Percentiles rank a stretch among this genome's conserved stretches.
These are phyloP conservation scores for Apantesis nais DNA, from an alignment of 2,888 invertebrate species.

Conservation along the genomic window DNA sequence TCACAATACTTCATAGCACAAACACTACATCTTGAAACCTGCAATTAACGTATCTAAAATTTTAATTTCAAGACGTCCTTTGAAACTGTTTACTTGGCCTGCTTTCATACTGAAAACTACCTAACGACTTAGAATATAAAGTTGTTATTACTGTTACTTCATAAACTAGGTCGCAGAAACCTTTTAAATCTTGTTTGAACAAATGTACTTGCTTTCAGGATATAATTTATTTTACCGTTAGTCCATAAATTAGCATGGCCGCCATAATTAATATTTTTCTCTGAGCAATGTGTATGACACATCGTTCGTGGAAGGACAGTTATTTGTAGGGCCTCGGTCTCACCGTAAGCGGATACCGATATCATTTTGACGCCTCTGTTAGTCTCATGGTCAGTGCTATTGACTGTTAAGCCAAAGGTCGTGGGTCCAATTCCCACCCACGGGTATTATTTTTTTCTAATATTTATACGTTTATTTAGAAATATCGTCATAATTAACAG, in stretches of 20 bases:
- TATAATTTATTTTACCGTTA: slow-evolving; percentile 54
- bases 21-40: slow-evolving; percentile 23
- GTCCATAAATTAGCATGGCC: slow-evolving; percentile 39
- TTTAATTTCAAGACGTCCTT: slow-evolving; percentile 31
- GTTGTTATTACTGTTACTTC: slow-evolving; percentile 22
- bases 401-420: too few relatives aligned
- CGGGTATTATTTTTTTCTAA: too few relatives aligned
- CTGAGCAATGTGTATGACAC: slow-evolving; percentile 6
- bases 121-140: slow-evolving; percentile 17
- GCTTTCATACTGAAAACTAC: slow-evolving; percentile 20
- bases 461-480: too few relatives aligned
- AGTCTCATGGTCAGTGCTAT: too few relatives aligned
- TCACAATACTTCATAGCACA: slow-evolving; percentile 8
- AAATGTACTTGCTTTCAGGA: slow-evolving; percentile 63
- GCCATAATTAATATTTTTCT: slow-evolving; percentile 25
- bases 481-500: too few relatives aligned
- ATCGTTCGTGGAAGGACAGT: slow-evolving; percentile 19
- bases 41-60: slow-evolving; percentile 32
- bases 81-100: slow-evolving; percentile 21
- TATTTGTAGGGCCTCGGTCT: neutral
- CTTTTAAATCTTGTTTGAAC: slow-evolving; percentile 60
- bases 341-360: neutral
- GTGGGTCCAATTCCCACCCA: too few relatives aligned
- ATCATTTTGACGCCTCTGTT: too few relatives aligned
- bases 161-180: slow-evolving; percentile 56